Percentiles rank a stretch among this genome's conserved stretches.
These are phyloP conservation scores for Platorchestia sp. DNA, from an alignment of 1,140 invertebrate species.

Conservation along the genomic window DNA sequence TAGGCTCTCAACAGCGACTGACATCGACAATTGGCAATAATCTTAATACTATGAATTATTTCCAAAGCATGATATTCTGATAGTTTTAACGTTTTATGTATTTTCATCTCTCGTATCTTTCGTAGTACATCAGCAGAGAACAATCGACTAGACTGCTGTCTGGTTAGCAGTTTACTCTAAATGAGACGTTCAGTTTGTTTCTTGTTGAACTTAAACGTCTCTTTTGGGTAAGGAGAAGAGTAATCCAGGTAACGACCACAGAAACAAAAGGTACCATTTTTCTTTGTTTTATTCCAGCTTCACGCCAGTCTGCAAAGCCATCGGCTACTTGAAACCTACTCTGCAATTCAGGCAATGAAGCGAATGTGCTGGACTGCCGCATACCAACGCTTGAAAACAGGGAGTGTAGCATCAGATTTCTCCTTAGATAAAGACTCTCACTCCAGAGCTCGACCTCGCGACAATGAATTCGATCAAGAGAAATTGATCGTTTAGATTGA, in stretches of 20 bases:
- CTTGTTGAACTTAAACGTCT: too few relatives aligned
- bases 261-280: neutral
- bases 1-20: too few relatives aligned
- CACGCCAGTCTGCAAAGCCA: neutral
- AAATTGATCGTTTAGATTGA: conserved; percentile 51
- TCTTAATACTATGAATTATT: too few relatives aligned
- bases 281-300: neutral
- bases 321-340: neutral
- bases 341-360: neutral
- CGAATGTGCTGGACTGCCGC: neutral
- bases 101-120: too few relatives aligned
- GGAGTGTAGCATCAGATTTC: neutral
- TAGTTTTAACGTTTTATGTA: too few relatives aligned
- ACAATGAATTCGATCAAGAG: conserved; percentile 46
- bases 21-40: too few relatives aligned
- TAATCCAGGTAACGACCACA: neutral
- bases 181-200: too few relatives aligned
- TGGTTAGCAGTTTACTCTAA: too few relatives aligned
- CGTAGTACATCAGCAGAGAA: too few relatives aligned
- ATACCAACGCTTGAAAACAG: neutral
- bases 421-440: neutral
- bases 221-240: neutral
- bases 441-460: neutral
- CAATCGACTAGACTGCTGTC: too few relatives aligned
- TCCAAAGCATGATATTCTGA: too few relatives aligned